Evolutionary conservation across 2,888 invertebrate species (phyloP).

Genomic region (Andrena dorsata): DNA sequence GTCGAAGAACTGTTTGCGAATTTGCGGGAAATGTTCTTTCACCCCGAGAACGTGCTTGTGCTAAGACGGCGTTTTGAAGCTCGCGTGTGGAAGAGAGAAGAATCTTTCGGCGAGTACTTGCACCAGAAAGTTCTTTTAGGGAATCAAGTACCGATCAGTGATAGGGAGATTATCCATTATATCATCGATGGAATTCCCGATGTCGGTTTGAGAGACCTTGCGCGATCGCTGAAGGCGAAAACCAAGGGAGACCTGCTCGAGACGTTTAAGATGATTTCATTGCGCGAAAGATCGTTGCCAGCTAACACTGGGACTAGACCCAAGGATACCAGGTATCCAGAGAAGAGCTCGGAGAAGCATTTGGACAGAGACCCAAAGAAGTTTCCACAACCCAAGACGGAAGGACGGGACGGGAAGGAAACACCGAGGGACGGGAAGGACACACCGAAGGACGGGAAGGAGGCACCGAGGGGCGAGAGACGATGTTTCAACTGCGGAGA

Average conservation of each 20-base stretch:
- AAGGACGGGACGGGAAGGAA: background rate
- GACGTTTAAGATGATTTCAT: background rate
- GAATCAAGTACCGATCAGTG: too few relatives aligned
- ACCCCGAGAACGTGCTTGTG: too few relatives aligned
- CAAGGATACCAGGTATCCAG: background rate
- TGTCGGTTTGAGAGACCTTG: background rate
- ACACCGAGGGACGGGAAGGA: too few relatives aligned
- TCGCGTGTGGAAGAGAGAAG: too few relatives aligned
- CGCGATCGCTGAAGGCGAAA: background rate
- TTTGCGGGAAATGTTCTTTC: background rate
- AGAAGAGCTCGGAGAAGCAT: background rate
- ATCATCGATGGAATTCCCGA: too few relatives aligned
- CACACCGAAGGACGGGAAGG: background rate
- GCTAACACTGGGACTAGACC: background rate
- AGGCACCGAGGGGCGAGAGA: background rate
- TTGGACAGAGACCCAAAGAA: background rate
- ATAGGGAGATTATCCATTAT: too few relatives aligned
- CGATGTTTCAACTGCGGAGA: background rate
- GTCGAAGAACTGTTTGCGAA: background rate
- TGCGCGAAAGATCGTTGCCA: background rate
- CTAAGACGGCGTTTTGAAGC: too few relatives aligned
- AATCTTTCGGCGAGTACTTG: background rate
- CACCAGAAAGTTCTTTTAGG: background rate
- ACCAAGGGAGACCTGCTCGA: constrained; percentile 1
- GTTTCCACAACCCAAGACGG: background rate